Conservation (phyloP, 2,797 vertebrate species). For the Poeciliopsis presidionis region DNA sequence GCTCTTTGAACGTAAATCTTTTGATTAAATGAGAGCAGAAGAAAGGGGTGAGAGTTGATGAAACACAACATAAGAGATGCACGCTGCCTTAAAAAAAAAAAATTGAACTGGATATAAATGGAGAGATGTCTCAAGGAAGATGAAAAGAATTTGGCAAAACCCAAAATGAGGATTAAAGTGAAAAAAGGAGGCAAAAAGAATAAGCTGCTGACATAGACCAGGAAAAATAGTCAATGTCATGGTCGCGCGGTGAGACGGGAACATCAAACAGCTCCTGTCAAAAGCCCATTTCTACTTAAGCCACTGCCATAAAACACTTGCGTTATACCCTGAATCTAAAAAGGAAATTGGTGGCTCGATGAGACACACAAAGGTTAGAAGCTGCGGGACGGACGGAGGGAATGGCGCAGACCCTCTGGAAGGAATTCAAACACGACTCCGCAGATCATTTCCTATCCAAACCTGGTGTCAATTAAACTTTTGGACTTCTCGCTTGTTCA, state of each 20-base stretch:
- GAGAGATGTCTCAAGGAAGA: slow-evolving; percentile 4
- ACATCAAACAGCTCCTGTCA: slow-evolving; percentile 34
- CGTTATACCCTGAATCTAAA: slow-evolving; percentile 19
- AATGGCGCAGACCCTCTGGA: slow-evolving; percentile 28
- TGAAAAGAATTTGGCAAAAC: slow-evolving; percentile 22
- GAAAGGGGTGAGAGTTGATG: neutral
- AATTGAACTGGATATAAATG: neutral
- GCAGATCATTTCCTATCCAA: neutral
- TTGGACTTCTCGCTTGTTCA: neutral
- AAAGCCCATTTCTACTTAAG: slow-evolving; percentile 18
- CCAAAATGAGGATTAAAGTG: slow-evolving; percentile 4
- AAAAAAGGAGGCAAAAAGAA: slow-evolving; percentile 6
- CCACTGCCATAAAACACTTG: slow-evolving; percentile 12
- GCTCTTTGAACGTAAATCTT: neutral
- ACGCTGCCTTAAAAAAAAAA: neutral
- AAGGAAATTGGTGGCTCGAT: slow-evolving; percentile 8
- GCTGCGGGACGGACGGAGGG: slow-evolving; percentile 24
- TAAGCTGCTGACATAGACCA: neutral
- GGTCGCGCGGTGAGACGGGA: slow-evolving; percentile 10
- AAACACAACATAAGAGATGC: neutral
- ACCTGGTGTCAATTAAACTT: slow-evolving; percentile 4
- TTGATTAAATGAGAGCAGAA: neutral
- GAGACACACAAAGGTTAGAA: neutral
- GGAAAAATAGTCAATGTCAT: neutral
- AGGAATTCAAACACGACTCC: slow-evolving; percentile 19